phyloP scores from a whole-genome alignment of 2,113 vertebrate species.

The Climacteris rufus region DNA sequence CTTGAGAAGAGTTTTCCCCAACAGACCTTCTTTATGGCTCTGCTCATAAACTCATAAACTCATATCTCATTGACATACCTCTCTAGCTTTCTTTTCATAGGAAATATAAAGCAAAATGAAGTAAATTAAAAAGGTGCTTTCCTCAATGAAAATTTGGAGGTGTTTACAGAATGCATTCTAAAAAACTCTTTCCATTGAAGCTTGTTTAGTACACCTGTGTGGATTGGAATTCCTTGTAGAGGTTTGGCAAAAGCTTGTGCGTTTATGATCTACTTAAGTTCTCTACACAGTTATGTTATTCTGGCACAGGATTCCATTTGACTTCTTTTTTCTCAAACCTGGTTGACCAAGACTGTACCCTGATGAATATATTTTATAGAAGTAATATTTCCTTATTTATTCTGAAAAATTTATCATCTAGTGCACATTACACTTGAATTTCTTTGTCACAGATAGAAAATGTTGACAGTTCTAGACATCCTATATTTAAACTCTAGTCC shows the following conservation, averaged over 20 bases:
- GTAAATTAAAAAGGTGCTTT: neutral
- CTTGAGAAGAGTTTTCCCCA: neutral
- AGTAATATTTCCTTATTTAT: neutral
- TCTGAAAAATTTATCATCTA: neutral
- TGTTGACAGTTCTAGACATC: neutral
- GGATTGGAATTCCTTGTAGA: neutral
- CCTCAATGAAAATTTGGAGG: neutral
- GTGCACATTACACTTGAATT: neutral
- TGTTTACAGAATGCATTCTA: neutral
- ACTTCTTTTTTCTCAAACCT: neutral
- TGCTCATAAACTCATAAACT: constrained; percentile 10
- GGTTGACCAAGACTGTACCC: neutral
- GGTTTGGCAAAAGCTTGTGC: neutral
- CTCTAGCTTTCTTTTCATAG: neutral
- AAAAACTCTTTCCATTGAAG: neutral
- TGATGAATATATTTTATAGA: neutral
- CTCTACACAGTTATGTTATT: neutral
- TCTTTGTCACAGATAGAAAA: neutral
- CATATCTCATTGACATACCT: neutral
- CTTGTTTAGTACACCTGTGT: neutral
- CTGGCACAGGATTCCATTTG: neutral
- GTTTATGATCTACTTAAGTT: neutral
- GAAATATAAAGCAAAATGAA: neutral
- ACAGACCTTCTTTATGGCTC: neutral
- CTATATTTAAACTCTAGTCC: neutral